Base-by-base conservation (phyloP, 2,888 invertebrate genomes). In the Cheilosia scutellata region DNA sequence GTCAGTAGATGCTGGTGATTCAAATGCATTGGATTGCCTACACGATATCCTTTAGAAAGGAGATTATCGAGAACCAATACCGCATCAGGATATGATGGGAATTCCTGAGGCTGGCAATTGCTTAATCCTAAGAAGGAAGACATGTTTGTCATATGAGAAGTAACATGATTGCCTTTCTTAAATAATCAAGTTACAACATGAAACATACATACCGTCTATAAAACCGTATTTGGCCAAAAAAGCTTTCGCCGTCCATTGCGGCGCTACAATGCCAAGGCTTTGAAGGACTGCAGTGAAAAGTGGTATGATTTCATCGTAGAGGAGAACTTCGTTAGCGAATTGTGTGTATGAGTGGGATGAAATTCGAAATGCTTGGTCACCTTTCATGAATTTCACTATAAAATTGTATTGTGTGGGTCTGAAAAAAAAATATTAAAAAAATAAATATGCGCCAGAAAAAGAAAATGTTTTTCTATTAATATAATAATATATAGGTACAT, bases 311-410 rank as follows among this genome's bases (percentile, higher is more conserved):
- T 90, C 89, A 4, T 87, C 84, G 60, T 92, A 92, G 16, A 90
- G 89, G 47, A 89, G 91, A 11, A 90, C 82, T 75, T 92, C 92
- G 84, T 92, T 92, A 40, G 90, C 89, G 63, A 91, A 92, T 87
- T 91, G 92, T 16, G 87, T 89, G 62, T 90, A 90, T 3, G 91
- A 90, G 76, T 91, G 90, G 75, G 89, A 89, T 4, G 88, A 88
- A 31, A 89, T 88, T 0, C 92, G 91, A 51, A 91, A 91, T 16
- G 87, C 80, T 2, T 87, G 87, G 60, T 89, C 89, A n/a, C 92
- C 91, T 76, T 90, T 91, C 91, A 92, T 92, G 60, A 92, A 91
- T 78, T 92, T 92, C 0, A 89, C 89, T 58, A 92, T 88, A 7
- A 88, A 49, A 16, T 82, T 16, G n/a, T 60, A 60, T 27, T 42